These are phyloP conservation scores for Catocala nupta DNA, from an alignment of 2,888 invertebrate species.

Conservation along the genomic window DNA sequence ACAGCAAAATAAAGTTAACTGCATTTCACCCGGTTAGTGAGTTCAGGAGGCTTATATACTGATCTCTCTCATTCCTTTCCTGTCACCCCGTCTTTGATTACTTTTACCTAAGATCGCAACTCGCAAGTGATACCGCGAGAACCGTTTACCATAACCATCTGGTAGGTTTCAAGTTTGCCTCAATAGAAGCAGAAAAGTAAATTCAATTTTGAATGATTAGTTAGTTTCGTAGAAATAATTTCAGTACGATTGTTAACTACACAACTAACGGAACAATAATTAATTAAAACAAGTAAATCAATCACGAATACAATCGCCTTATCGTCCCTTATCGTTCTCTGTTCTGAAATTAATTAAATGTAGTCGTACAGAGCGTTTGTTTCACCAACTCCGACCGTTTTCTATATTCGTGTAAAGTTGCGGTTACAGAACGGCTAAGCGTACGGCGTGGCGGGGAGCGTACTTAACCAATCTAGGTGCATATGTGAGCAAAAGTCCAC, in stretches of 20 bases:
- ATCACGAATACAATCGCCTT: slow-evolving; percentile 36
- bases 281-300: slow-evolving; percentile 38
- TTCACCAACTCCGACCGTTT: slow-evolving; percentile 51
- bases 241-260: neutral
- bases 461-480: too few relatives aligned
- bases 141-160: too few relatives aligned
- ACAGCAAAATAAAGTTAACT: too few relatives aligned
- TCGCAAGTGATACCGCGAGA: too few relatives aligned
- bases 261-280: slow-evolving; percentile 17
- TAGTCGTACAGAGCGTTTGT: slow-evolving; percentile 52
- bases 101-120: too few relatives aligned
- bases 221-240: slow-evolving; percentile 6
- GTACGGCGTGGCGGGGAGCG: neutral
- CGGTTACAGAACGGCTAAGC: neutral
- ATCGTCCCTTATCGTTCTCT: slow-evolving; percentile 39
- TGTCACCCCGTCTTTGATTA: too few relatives aligned
- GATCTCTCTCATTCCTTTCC: too few relatives aligned
- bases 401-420: slow-evolving; percentile 33
- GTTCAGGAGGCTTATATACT: too few relatives aligned
- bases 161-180: too few relatives aligned
- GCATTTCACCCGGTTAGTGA: too few relatives aligned
- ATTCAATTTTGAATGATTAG: neutral
- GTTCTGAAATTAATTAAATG: slow-evolving; percentile 60
- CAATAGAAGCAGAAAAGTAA: too few relatives aligned
- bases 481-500: too few relatives aligned